Conservation (phyloP, 2,888 invertebrate genomes). For the Glaucopsyche alexis region DNA sequence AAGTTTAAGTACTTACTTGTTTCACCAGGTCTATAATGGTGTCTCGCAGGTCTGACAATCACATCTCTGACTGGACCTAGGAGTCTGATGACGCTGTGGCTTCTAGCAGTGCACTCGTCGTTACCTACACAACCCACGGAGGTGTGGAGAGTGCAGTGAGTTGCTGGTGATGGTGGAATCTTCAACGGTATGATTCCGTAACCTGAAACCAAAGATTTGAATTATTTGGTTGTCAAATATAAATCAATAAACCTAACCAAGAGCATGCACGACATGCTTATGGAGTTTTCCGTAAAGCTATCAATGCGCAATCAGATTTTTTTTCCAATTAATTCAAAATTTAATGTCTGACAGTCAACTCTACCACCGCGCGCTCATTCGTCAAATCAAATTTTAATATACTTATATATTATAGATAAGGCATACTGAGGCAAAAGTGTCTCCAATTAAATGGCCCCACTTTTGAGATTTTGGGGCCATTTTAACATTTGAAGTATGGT, state of each 20-base stretch:
- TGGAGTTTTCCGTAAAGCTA: no score
- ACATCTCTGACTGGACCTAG: conserved; percentile 83
- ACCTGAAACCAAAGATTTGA: conserved; percentile 59
- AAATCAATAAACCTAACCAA: not conserved
- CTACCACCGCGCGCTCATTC: no score
- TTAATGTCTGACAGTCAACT: no score
- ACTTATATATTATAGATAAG: no score
- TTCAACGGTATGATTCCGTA: conserved; percentile 82
- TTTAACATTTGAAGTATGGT: no score
- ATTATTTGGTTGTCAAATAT: not conserved
- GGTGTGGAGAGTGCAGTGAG: conserved; percentile 81
- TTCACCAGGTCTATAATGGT: conserved; percentile 82
- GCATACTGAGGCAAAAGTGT: no score
- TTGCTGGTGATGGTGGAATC: conserved; percentile 80
- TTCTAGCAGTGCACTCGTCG: conserved; percentile 78
- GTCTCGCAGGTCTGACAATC: conserved; percentile 82
- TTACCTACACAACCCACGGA: conserved; percentile 80
- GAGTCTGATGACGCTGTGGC: conserved; percentile 81
- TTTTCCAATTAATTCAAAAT: no score
- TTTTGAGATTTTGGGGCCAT: no score
- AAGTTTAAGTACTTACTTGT: conserved; percentile 69
- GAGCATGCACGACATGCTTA: not conserved
- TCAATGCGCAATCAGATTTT: no score
- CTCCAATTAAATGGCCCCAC: no score
- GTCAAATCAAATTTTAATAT: no score